A percentile compares a stretch with the other conserved stretches of the same genome.
Conservation (phyloP, 2,888 invertebrate genomes). For the Pyrrhosoma nymphula region DNA sequence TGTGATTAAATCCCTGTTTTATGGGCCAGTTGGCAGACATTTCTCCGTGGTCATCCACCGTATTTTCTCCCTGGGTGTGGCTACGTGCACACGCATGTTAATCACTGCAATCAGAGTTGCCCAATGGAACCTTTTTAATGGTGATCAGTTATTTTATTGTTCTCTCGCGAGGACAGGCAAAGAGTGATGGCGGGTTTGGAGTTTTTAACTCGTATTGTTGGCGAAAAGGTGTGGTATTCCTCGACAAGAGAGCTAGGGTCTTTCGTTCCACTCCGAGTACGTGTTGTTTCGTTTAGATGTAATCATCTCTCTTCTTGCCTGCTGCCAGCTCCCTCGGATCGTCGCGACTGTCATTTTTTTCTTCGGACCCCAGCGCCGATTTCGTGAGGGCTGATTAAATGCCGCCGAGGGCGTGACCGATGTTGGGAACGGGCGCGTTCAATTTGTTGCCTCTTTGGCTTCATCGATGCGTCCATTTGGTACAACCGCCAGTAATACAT, state of each 20-base stretch:
- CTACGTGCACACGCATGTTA: neutral
- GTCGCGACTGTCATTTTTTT: slow-evolving; percentile 14
- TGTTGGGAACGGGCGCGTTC: neutral
- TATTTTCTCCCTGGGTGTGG: slow-evolving; percentile 19
- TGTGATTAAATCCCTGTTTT: neutral
- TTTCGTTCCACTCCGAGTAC: neutral
- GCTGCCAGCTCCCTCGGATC: neutral
- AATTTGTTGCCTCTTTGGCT: neutral
- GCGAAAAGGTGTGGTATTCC: slow-evolving; percentile 5
- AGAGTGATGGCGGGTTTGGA: neutral
- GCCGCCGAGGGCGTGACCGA: neutral
- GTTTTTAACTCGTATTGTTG: slow-evolving; percentile 1
- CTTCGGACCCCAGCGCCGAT: slow-evolving; percentile 6
- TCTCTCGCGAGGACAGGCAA: neutral
- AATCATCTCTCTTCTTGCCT: slow-evolving; percentile 3
- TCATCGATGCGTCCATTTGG: neutral
- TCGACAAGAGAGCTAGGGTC: neutral
- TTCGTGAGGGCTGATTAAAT: slow-evolving; percentile 15
- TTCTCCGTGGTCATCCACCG: neutral
- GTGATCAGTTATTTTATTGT: slow-evolving; percentile 29
- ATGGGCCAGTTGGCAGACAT: neutral
- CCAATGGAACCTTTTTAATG: neutral
- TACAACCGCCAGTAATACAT: neutral
- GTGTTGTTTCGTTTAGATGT: slow-evolving; percentile 5
- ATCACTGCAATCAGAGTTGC: neutral